phyloP scores from a whole-genome alignment of 2,113 vertebrate genomes.

The Cyphomyrus plagiostoma region DNA sequence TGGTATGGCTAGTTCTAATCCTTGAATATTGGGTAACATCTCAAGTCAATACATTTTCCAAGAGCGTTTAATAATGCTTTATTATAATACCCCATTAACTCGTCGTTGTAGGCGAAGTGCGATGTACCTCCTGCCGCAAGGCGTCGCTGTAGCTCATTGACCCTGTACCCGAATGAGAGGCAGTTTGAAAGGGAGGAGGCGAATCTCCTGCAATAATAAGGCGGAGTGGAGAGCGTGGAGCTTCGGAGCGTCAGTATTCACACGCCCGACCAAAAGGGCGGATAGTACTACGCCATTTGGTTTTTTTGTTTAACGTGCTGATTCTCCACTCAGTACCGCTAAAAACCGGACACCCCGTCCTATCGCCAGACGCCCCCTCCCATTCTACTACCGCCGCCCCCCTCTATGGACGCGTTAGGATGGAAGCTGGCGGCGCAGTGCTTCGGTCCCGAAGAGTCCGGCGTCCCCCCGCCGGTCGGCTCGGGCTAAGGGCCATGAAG shows the following conservation, averaged over 20 bases:
- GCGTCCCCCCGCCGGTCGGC: not conserved
- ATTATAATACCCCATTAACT: not conserved
- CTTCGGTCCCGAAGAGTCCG: not conserved
- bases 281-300: not conserved
- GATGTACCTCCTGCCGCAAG: conserved; percentile 9
- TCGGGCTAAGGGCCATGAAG: not conserved
- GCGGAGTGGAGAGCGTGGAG: not conserved
- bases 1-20: not conserved
- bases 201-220: conserved; percentile 16
- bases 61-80: not conserved
- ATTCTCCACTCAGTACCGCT: not conserved
- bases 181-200: not conserved
- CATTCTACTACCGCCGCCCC: not conserved
- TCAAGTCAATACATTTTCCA: not conserved
- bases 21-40: not conserved
- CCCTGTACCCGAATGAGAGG: not conserved
- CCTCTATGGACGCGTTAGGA: not conserved
- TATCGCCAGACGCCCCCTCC: not conserved
- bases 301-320: not conserved
- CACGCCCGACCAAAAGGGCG: not conserved
- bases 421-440: not conserved
- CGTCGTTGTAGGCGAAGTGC: not conserved
- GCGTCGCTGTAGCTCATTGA: not conserved
- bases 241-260: not conserved
- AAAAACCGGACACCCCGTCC: not conserved